Base-by-base conservation (phyloP, 2,888 invertebrate species). In the Pilophorus perplexus region DNA sequence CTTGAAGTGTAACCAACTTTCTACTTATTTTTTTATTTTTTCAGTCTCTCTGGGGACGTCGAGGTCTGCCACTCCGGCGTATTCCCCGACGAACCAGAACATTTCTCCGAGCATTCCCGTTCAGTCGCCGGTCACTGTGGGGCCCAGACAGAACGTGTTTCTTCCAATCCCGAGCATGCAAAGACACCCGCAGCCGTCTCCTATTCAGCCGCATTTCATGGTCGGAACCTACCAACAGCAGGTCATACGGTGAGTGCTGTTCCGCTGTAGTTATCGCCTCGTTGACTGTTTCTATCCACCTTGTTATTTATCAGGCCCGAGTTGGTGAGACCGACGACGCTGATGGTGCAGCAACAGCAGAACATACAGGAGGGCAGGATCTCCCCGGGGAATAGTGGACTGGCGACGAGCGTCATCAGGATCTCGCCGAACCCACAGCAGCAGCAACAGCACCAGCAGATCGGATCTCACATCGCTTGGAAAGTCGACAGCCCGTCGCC, bases 31-130 rank as follows among this genome's bases (percentile, higher is more conserved):
- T n/a, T n/a, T n/a, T n/a, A n/a, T n/a, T n/a, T n/a, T n/a, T n/a
- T n/a, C 78, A 89, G 94, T 95, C 73, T 95, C 94, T 12, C 81
- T 96, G 73, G 92, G 94, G 73, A 93, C 93, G 77, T 94, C 95
- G 14, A 85, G 94, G 68, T 93, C 95, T 40, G 93, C 91, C 60
- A 93, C 94, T 55, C 94, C 94, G 52, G 91, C 93, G 37, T 93
- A 90, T 76, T 89, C 91, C 42, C 85, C 87, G 55, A 86, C 87
- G 65, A 86, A 69, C 38, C 84, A 67, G 85, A 85, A 68, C 33
- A 83, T 85, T 55, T 77, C 79, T 68, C 87, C 87, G 3, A 84
- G 86, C 20, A 80, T 85, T 72, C 84, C 84, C 73, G 81, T 82
- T 79, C 84, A 86, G 75, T 85, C 87, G 68, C 73, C 84, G 27